A percentile compares a stretch with the other conserved stretches of the same genome.
Evolutionary conservation across 2,888 invertebrate species (phyloP).

Genomic region (Drosophila prostipennis): DNA sequence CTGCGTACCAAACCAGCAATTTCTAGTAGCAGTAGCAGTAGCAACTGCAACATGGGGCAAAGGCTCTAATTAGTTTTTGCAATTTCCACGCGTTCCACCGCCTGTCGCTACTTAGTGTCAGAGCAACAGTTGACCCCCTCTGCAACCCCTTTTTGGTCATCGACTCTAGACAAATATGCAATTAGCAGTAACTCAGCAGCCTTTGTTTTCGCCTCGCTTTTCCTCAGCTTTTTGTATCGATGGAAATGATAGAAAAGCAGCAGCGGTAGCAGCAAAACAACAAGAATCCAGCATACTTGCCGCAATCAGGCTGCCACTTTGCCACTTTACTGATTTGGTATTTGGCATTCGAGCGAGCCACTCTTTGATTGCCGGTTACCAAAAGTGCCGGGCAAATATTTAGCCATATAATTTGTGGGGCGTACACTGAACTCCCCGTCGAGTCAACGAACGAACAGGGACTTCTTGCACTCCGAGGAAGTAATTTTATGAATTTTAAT

Average conservation of each 20-base stretch:
- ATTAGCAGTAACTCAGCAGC: constrained; percentile 62
- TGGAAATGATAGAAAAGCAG: constrained; percentile 47
- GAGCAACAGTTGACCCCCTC: constrained; percentile 68
- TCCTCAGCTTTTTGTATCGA: constrained; percentile 45
- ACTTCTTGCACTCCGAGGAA: constrained; percentile 25
- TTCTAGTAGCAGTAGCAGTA: constrained; percentile 66
- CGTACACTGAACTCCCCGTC: constrained; percentile 49
- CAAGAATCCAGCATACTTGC: constrained; percentile 56
- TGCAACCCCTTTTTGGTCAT: constrained; percentile 30
- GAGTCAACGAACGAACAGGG: constrained; percentile 41
- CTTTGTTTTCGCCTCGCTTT: constrained; percentile 44
- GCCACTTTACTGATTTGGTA: constrained; percentile 52
- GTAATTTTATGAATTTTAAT: constrained; percentile 1
- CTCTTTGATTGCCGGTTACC: constrained; percentile 61
- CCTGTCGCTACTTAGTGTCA: constrained; percentile 73
- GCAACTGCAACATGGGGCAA: constrained; percentile 61
- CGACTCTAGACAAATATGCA: constrained; percentile 77
- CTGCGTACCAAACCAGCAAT: constrained; percentile 75
- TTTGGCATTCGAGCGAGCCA: constrained; percentile 31
- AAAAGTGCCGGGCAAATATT: constrained; percentile 75
- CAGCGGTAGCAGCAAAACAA: constrained; percentile 20
- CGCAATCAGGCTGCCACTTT: constrained; percentile 61
- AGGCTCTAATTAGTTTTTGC: constrained; percentile 80
- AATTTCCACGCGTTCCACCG: constrained; percentile 75
- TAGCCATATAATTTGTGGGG: constrained; percentile 74